phyloP scores from a whole-genome alignment of 2,797 vertebrate genomes.

The Sciurus carolinensis region DNA sequence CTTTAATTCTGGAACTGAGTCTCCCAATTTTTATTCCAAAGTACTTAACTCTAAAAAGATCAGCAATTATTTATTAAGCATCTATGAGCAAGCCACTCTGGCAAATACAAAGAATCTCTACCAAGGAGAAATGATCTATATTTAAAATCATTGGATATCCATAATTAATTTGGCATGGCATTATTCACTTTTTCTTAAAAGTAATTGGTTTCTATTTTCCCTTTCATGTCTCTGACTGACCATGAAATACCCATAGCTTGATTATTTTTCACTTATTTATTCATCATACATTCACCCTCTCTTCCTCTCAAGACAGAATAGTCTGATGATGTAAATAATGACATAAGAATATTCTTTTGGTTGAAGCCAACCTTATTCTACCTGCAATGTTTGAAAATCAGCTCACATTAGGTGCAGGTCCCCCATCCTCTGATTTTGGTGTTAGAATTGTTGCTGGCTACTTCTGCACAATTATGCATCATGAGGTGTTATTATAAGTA shows the following conservation, averaged over 20 bases:
- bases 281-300: background rate
- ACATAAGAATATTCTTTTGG: background rate
- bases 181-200: constrained; percentile 63
- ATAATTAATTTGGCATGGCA: constrained; percentile 67
- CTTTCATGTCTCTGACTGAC: constrained; percentile 25
- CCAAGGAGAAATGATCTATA: constrained; percentile 38
- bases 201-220: constrained; percentile 65
- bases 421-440: background rate
- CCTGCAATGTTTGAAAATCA: background rate
- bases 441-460: background rate
- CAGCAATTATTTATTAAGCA: constrained; percentile 59
- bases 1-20: background rate
- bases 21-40: constrained; percentile 38
- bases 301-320: background rate
- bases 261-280: constrained; percentile 35
- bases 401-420: background rate
- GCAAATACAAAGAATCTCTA: constrained; percentile 39
- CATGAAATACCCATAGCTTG: constrained; percentile 7
- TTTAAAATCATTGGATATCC: constrained; percentile 56
- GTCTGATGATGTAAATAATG: constrained; percentile 10
- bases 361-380: background rate
- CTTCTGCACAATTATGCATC: background rate
- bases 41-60: constrained; percentile 24
- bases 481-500: background rate
- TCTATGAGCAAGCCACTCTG: background rate